phyloP scores from a whole-genome alignment of 2,113 vertebrate genomes.

The Burhinus bistriatus region DNA sequence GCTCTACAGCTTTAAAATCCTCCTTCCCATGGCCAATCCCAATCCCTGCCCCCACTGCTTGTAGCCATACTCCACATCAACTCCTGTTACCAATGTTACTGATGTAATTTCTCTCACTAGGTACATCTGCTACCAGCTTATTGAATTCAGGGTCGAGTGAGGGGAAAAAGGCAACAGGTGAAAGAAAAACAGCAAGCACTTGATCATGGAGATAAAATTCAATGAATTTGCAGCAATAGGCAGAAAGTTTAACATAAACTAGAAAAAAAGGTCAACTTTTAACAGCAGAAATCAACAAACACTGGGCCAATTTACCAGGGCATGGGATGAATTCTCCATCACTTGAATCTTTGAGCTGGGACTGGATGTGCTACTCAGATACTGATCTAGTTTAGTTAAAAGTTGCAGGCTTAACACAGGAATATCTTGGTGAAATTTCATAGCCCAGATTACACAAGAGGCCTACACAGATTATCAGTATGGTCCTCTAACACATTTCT shows the following conservation, averaged over 20 bases:
- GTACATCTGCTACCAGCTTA: background rate
- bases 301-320: background rate
- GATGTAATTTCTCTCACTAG: background rate
- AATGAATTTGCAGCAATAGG: background rate
- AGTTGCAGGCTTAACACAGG: background rate
- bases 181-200: background rate
- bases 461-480: rapidly evolving
- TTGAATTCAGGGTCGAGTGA: background rate
- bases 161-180: background rate
- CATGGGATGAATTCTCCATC: background rate
- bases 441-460: background rate
- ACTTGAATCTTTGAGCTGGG: background rate
- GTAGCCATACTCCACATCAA: background rate
- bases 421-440: background rate
- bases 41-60: background rate
- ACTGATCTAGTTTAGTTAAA: background rate
- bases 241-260: background rate
- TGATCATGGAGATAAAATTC: background rate
- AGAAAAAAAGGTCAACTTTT: background rate
- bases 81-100: background rate
- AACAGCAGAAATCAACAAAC: background rate
- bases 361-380: background rate
- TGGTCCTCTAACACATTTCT: background rate
- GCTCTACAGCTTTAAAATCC: background rate
- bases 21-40: background rate